phyloP scores from a whole-genome alignment of 1,140 invertebrate species.

The Dinothrombium tinctorium region DNA sequence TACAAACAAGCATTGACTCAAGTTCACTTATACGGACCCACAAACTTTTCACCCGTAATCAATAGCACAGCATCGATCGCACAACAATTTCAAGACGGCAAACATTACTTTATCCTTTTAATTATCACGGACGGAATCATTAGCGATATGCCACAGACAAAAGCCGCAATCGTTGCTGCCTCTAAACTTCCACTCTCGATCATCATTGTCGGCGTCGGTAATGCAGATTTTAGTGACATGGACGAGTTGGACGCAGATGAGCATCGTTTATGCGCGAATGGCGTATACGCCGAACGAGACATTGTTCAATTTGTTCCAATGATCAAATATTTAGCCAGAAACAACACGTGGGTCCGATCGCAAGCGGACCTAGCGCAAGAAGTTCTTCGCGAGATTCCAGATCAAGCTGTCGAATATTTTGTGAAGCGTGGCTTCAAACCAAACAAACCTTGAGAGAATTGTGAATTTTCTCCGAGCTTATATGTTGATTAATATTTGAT shows the following conservation, averaged over 20 bases:
- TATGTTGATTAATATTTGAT: no score
- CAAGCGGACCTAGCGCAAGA: constrained; percentile 32
- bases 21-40: constrained; percentile 36
- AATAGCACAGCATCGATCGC: constrained; percentile 26
- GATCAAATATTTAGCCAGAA: constrained; percentile 7
- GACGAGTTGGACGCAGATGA: constrained; percentile 14
- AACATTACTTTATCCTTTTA: constrained; percentile 34
- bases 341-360: no score
- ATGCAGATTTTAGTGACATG: constrained; percentile 28
- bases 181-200: constrained; percentile 30
- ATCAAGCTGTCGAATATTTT: constrained; percentile 27
- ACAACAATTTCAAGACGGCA: constrained; percentile 11
- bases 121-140: constrained; percentile 42
- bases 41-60: constrained; percentile 39
- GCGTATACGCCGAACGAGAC: constrained; percentile 10
- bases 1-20: constrained; percentile 23
- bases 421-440: constrained; percentile 10
- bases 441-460: no score
- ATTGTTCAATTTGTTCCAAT: constrained; percentile 15
- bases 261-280: constrained; percentile 6
- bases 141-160: constrained; percentile 36
- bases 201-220: constrained; percentile 30
- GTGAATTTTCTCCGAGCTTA: no score
- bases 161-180: constrained; percentile 29
- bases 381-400: constrained; percentile 34